A percentile compares a stretch with the other conserved stretches of the same genome.
Conservation (phyloP, 2,888 invertebrate genomes). For the Nysson spinosus region DNA sequence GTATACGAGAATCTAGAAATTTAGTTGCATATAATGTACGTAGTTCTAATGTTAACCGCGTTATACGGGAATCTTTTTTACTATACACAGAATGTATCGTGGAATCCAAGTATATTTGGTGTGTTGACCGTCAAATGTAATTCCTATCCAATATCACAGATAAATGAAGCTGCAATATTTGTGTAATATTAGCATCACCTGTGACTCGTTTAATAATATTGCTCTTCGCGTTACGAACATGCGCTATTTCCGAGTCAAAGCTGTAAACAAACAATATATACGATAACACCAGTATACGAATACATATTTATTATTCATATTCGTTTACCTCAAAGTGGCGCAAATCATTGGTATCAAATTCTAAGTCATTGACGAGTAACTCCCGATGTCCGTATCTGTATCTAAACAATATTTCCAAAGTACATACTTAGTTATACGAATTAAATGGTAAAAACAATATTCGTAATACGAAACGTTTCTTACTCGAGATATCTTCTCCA, state of each 20-base stretch:
- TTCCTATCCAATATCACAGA: slow-evolving; percentile 66
- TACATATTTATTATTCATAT: slow-evolving; percentile 22
- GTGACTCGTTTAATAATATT: slow-evolving; percentile 21
- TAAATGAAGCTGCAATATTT: slow-evolving; percentile 52
- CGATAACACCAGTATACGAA: too few relatives aligned
- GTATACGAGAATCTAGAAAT: too few relatives aligned
- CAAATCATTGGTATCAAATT: slow-evolving; percentile 76
- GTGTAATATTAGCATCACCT: slow-evolving; percentile 22
- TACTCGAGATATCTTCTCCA: slow-evolving; percentile 78
- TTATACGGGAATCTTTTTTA: too few relatives aligned
- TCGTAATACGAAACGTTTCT: slow-evolving; percentile 47
- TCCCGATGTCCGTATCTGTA: slow-evolving; percentile 77
- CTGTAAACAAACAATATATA: slow-evolving; percentile 42
- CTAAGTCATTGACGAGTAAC: slow-evolving; percentile 77
- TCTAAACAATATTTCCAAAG: slow-evolving; percentile 43
- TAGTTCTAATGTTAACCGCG: too few relatives aligned
- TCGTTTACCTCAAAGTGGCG: slow-evolving; percentile 77
- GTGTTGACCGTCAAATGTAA: slow-evolving; percentile 38
- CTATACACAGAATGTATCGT: slow-evolving; percentile 34
- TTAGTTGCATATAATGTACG: slow-evolving; percentile 19
- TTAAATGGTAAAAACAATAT: neutral
- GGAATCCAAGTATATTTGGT: slow-evolving; percentile 50
- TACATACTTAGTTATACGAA: neutral
- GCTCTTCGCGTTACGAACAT: slow-evolving; percentile 9
- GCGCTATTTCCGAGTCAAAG: slow-evolving; percentile 43